Evolutionary conservation across 2,797 vertebrate species (phyloP), one percentile per base, ranked within the genome.

Genomic region (Echeneis naucrates): DNA sequence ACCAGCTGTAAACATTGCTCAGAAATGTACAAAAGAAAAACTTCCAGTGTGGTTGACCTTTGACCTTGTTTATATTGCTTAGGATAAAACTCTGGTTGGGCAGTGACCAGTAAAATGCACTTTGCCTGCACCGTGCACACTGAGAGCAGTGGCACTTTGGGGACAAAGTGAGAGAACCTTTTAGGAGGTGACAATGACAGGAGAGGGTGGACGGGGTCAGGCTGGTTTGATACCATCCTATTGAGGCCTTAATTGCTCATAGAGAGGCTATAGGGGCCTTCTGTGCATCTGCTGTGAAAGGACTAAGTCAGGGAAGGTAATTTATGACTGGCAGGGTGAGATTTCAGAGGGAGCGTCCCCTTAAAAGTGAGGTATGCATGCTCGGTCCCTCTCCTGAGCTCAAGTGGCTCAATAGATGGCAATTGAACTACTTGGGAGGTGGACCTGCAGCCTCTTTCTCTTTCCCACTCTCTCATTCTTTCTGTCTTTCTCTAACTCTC

Each of bases 161-260:
- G 87, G 88, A 89, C 86, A 84, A 90, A 90, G 85, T 73, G 68
- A 62, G 67, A 80, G 72, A 81, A 86, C 84, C 80, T 91, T 92
- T 92, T 75, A 90, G 84, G 83, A 86, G 89, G 85, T 82, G 86
- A 92, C 91, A 92, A 92, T 92, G 88, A 92, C 88, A 76, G 78
- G 81, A 75, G 76, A 77, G 91, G 92, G 93, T 89, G 88, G 66
- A 79, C 78, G 87, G 88, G 93, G 93, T 92, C 94, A 94, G 81
- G 72, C 51, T 77, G 88, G 89, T 92, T 87, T 92, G 91, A 94
- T 94, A 92, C 92, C 80, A 54, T 88, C 87, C 92, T 83, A 88
- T 93, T 94, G 91, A 93, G 83, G 78, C 80, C 88, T 92, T 94
- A 94, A 94, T 94, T 94, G 91, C 90, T 90, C 87, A 81, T 86